Evolutionary conservation across 2,113 vertebrate species (phyloP).

Genomic region (Dicrurus megarhynchus): DNA sequence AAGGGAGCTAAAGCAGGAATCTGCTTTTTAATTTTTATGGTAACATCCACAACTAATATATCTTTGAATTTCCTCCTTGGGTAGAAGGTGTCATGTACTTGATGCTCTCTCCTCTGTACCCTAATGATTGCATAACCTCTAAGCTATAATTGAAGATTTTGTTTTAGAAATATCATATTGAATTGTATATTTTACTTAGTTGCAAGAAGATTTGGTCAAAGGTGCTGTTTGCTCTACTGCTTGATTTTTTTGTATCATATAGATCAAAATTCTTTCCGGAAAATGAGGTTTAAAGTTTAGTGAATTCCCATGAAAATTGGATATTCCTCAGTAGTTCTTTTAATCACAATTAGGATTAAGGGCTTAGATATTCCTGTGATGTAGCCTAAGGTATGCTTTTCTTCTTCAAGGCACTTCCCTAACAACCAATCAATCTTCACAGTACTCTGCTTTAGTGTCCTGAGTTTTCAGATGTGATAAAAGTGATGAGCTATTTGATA

Average conservation of each 20-base stretch:
- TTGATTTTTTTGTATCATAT: background rate
- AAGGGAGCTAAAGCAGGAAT: background rate
- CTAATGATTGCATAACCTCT: background rate
- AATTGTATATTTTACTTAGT: background rate
- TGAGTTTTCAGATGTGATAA: constrained; percentile 3
- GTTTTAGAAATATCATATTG: background rate
- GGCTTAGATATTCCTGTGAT: constrained; percentile 42
- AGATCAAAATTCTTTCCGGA: background rate
- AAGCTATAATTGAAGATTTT: background rate
- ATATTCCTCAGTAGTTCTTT: background rate
- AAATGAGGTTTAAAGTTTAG: background rate
- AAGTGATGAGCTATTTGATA: background rate
- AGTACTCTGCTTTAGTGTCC: background rate
- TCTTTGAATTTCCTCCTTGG: background rate
- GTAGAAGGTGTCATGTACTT: background rate
- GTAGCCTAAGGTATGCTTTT: constrained; percentile 41
- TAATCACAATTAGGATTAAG: constrained; percentile 58
- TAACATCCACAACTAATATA: background rate
- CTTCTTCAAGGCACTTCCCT: constrained; percentile 30
- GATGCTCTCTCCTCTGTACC: background rate
- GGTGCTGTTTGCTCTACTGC: background rate
- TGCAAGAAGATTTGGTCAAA: background rate
- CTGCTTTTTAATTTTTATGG: background rate
- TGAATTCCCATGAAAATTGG: constrained; percentile 18
- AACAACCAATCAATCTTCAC: constrained; percentile 42